A percentile compares a stretch with the other conserved stretches of the same genome.
These are phyloP conservation scores for Chaetorhynchus papuensis DNA, from an alignment of 2,113 vertebrate species.

Conservation along the genomic window DNA sequence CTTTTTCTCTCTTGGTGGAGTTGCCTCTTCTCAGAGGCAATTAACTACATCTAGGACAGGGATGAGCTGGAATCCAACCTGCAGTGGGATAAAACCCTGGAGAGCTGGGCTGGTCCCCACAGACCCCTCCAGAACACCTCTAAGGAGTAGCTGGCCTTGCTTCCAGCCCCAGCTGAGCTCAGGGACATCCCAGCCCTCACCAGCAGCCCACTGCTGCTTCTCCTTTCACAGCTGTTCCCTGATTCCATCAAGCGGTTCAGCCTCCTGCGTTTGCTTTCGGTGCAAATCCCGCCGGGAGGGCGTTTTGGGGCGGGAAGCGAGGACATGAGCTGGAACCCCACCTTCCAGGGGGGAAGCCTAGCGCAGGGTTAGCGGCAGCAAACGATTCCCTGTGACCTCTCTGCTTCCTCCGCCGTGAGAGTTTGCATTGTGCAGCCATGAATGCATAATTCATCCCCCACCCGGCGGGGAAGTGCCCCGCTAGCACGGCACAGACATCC, in stretches of 20 bases:
- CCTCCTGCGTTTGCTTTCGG: not conserved
- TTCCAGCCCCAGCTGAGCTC: not conserved
- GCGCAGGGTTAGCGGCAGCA: not conserved
- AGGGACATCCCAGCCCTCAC: not conserved
- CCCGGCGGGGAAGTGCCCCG: not conserved
- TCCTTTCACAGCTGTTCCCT: not conserved
- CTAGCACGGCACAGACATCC: not conserved
- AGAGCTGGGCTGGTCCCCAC: not conserved
- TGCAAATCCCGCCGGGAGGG: not conserved
- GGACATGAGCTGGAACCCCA: not conserved
- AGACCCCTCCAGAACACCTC: not conserved
- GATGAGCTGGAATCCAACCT: not conserved
- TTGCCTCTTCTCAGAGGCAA: not conserved
- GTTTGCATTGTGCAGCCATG: not conserved
- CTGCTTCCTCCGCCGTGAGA: not conserved
- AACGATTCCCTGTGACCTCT: not conserved
- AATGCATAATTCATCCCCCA: not conserved
- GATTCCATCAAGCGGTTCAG: not conserved
- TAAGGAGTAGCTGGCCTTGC: not conserved
- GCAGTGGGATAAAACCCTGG: not conserved
- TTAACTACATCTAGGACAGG: not conserved
- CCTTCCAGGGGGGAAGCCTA: not conserved
- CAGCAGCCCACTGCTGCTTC: not conserved
- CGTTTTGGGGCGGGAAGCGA: not conserved
- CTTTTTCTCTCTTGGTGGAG: not conserved